Evolutionary conservation across 1,140 invertebrate species (phyloP), one percentile per base, ranked within the genome.

Genomic region (Onthophagus taurus): DNA sequence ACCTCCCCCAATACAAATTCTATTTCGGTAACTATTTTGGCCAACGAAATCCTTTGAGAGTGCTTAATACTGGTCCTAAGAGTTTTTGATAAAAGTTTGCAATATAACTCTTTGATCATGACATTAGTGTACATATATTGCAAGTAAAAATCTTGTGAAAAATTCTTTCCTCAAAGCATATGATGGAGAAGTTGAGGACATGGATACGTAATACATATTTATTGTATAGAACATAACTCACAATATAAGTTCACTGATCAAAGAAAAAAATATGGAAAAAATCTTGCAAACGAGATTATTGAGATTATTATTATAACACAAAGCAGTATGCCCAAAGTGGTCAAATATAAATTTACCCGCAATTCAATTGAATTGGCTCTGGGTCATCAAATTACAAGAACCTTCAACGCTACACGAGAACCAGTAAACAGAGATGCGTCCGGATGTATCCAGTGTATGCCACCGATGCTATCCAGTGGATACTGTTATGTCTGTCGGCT

Each of bases 221-320:
- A n/a, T n/a, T 26, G n/a, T 26, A 26, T 26, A n/a, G 23, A 26
- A n/a, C 23, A 26, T 26, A 26, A 26, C 23, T n/a, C 23, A 26
- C 23, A 26, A 6, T n/a, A 7, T 26, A 26, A n/a, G n/a, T 26
- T n/a, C 6, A 26, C 23, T 26, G 23, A 26, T 26, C 23, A n/a
- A n/a, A 26, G 23, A 26, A 26, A n/a, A 26, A 26, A 26, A 26
- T 26, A 26, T n/a, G 6, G 6, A 6, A 26, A 26, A 26, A 26
- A 26, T 26, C 23, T 26, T 26, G 23, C 23, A 6, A 26, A 26
- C n/a, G 23, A 26, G 23, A 7, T 26, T 6, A 7, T 6, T 26
- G n/a, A 7, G 23, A 6, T n/a, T 26, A n/a, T n/a, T 26, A n/a
- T 26, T 26, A 26, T 26, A 26, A 26, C 23, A n/a, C 23, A n/a